Percentiles rank a stretch among this genome's conserved stretches.
Evolutionary conservation across 2,113 vertebrate genomes (phyloP).

Genomic region (Perognathus longimembris): DNA sequence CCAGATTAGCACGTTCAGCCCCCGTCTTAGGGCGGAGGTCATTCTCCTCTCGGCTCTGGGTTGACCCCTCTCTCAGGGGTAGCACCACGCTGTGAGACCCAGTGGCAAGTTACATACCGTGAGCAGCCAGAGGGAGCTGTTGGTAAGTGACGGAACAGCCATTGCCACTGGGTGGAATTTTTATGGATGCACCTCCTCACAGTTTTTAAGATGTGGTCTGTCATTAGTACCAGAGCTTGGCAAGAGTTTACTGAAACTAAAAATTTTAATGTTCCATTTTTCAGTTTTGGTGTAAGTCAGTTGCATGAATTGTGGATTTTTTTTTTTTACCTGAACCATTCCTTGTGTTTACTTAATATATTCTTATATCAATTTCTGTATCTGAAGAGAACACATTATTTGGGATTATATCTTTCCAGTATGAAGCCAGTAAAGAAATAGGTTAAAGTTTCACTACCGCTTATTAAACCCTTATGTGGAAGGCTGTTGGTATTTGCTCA

Average conservation of each 20-base stretch:
- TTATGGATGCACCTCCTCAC: not conserved
- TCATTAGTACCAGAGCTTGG: too few species aligned
- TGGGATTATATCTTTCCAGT: not conserved
- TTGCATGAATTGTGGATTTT: not conserved
- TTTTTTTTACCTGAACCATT: not conserved
- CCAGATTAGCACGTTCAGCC: too few species aligned
- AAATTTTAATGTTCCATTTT: not conserved
- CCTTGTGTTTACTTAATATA: not conserved
- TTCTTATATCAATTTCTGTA: not conserved
- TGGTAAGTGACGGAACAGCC: too few species aligned
- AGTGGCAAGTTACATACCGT: not conserved
- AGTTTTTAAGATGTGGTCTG: accelerated
- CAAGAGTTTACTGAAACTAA: not conserved
- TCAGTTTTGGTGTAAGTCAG: not conserved
- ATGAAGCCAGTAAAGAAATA: not conserved
- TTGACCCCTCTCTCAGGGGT: not conserved
- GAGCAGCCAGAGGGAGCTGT: not conserved
- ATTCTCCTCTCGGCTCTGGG: not conserved
- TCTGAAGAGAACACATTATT: not conserved
- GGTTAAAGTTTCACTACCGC: not conserved
- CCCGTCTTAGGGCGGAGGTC: not conserved
- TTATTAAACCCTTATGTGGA: not conserved
- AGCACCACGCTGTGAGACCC: not conserved
- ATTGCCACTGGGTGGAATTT: too few species aligned
- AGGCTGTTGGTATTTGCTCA: not conserved